Conservation (phyloP, 2,888 invertebrate species). For the Drosophila pseudotalamancana region DNA sequence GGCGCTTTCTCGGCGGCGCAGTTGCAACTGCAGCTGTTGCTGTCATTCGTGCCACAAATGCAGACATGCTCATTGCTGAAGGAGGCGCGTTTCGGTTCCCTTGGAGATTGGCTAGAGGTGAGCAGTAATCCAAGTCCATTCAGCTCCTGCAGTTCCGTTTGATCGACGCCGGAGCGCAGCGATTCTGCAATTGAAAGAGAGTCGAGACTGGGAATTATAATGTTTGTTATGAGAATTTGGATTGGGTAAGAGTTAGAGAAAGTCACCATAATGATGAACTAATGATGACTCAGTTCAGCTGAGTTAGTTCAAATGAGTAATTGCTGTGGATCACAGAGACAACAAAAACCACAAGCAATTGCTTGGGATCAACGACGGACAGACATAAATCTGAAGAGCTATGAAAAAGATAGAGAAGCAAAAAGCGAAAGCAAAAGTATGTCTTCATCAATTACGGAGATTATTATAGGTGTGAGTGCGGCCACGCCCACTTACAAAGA, state of each 20-base stretch:
- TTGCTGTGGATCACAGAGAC: slow-evolving; percentile 15
- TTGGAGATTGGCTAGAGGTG: slow-evolving; percentile 27
- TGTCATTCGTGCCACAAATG: slow-evolving; percentile 39
- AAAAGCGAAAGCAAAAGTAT: slow-evolving; percentile 45
- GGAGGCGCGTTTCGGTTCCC: slow-evolving; percentile 67
- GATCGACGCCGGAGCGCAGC: slow-evolving; percentile 66
- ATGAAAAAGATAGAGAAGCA: not conserved
- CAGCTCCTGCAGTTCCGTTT: slow-evolving; percentile 64
- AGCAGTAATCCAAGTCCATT: slow-evolving; percentile 40
- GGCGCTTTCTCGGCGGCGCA: slow-evolving; percentile 52
- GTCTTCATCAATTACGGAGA: slow-evolving; percentile 40
- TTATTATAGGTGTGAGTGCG: slow-evolving; percentile 28
- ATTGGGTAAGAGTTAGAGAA: slow-evolving; percentile 38
- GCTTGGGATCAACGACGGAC: slow-evolving; percentile 7
- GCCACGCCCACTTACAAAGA: slow-evolving; percentile 39
- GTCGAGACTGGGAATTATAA: not conserved
- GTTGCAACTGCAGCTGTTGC: slow-evolving; percentile 35
- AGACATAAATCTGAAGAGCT: slow-evolving; percentile 9
- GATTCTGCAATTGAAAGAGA: slow-evolving; percentile 45
- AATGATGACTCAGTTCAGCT: slow-evolving; percentile 52
- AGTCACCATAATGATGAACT: slow-evolving; percentile 38
- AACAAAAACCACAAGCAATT: slow-evolving; percentile 24
- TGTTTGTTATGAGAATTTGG: not conserved
- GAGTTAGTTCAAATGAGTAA: slow-evolving; percentile 40
- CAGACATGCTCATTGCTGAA: slow-evolving; percentile 53